Conservation (phyloP, 2,797 vertebrate species). For the Cuculus canorus region DNA sequence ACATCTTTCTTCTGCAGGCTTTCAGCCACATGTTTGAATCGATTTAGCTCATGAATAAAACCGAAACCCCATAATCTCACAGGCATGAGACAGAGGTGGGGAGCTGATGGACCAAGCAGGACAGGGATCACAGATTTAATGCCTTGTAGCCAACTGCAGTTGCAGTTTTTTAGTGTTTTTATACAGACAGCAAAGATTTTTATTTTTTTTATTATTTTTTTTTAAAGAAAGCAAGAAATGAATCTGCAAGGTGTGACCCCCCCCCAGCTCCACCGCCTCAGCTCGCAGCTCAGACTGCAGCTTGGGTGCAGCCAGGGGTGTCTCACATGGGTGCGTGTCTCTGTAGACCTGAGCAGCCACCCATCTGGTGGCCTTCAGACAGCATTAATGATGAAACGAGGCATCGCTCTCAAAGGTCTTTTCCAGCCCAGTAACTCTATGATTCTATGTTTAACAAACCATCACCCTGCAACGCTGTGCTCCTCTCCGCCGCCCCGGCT, state of each 20-base stretch:
- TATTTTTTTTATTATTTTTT: too few species aligned
- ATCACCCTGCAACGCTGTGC: background rate
- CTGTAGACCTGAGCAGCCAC: background rate
- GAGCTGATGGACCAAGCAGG: too few species aligned
- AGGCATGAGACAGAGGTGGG: background rate
- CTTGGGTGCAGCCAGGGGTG: background rate
- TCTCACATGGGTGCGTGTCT: rapidly evolving
- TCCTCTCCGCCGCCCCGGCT: background rate
- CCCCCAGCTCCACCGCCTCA: background rate
- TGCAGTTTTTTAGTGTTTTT: background rate
- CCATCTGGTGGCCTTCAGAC: background rate
- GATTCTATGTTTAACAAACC: background rate
- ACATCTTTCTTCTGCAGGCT: background rate
- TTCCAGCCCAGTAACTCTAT: too few species aligned
- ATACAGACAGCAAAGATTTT: background rate
- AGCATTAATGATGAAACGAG: rapidly evolving
- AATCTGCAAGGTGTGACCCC: background rate
- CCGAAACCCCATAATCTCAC: rapidly evolving
- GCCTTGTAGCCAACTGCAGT: background rate
- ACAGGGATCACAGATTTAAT: background rate
- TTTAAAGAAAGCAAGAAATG: background rate
- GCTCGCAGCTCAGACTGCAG: background rate
- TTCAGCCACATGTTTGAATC: background rate
- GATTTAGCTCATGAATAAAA: background rate
- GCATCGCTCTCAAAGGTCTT: too few species aligned